These are phyloP conservation scores for Peromyscus nudipes DNA, from an alignment of 2,797 vertebrate genomes.

Conservation along the genomic window DNA sequence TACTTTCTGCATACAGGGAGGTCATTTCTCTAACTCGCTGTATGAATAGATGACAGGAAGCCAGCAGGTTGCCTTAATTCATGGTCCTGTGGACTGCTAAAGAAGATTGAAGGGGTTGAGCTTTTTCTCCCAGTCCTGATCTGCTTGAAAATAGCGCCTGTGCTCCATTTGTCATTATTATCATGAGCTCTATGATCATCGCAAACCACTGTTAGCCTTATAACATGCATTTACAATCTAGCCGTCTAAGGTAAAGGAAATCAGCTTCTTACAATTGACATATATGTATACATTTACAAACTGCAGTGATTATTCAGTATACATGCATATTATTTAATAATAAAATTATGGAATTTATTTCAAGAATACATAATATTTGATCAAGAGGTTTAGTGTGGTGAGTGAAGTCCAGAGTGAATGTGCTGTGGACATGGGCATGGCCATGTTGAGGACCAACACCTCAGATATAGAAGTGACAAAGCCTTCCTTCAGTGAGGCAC, in stretches of 20 bases:
- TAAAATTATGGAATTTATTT: neutral
- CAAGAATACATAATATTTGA: neutral
- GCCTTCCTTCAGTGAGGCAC: neutral
- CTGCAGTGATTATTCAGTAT: neutral
- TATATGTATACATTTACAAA: neutral
- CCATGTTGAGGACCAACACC: neutral
- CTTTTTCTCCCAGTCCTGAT: neutral
- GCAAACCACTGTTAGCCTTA: neutral
- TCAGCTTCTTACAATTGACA: neutral
- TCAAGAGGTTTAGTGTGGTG: neutral
- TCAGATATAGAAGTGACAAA: neutral
- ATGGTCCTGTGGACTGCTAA: neutral
- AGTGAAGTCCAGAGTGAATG: neutral
- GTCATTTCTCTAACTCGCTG: neutral
- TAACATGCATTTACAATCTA: neutral
- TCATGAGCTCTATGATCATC: no score
- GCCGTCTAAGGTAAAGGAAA: neutral
- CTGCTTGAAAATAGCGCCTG: neutral
- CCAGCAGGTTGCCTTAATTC: neutral
- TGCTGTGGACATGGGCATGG: neutral
- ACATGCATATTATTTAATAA: neutral
- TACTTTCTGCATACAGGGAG: neutral
- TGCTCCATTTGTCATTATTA: neutral
- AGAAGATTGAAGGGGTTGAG: neutral
- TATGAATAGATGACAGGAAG: neutral